Conservation (phyloP, 1,140 invertebrate genomes). For the Papilio glaucus region DNA sequence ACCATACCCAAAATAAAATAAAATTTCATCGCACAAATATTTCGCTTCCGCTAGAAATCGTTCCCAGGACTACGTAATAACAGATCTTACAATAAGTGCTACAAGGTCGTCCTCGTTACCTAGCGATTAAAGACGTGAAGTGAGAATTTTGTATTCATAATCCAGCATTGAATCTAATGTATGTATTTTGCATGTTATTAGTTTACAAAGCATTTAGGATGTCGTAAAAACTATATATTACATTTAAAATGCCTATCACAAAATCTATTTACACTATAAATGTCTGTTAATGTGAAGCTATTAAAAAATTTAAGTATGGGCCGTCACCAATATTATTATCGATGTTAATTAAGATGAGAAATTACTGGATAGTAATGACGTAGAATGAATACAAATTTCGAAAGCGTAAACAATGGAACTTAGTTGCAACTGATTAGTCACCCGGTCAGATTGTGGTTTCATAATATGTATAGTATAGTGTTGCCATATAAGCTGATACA, state of each 20-base stretch:
- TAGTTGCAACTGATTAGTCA: constrained; percentile 50
- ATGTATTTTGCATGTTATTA: neutral
- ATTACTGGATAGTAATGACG: constrained; percentile 33
- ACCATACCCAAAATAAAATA: neutral
- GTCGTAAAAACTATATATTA: neutral
- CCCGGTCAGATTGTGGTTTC: constrained; percentile 47
- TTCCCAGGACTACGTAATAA: neutral
- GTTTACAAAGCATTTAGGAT: constrained; percentile 5
- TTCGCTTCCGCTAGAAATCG: neutral
- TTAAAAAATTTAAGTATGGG: neutral
- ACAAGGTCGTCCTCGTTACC: neutral
- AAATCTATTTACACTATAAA: neutral
- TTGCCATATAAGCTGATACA: constrained; percentile 33
- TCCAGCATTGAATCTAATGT: neutral
- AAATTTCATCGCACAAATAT: neutral
- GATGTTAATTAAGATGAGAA: constrained; percentile 29
- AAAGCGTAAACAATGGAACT: constrained; percentile 54
- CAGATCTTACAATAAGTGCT: neutral
- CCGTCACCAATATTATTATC: constrained; percentile 9
- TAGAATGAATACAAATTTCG: constrained; percentile 44
- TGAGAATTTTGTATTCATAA: neutral
- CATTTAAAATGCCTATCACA: neutral
- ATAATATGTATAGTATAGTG: constrained; percentile 40
- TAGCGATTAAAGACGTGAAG: neutral
- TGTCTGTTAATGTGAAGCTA: neutral